phyloP scores from a whole-genome alignment of 2,888 invertebrate genomes.

The Sarcophaga rosellei region DNA sequence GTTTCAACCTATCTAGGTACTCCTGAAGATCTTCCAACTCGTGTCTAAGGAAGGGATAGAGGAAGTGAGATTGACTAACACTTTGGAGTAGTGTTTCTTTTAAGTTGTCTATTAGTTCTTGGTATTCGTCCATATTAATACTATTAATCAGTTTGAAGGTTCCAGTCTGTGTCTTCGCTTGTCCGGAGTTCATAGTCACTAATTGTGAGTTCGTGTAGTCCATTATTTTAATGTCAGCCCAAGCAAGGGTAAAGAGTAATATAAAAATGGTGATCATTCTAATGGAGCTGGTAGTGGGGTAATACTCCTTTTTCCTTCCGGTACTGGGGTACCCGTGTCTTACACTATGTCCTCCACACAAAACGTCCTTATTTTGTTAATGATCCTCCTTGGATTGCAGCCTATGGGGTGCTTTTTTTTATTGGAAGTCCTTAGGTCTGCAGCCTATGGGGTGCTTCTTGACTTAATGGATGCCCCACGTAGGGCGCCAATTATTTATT shows the following conservation, averaged over 20 bases:
- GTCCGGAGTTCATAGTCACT: conserved; percentile 33
- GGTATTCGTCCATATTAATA: conserved; percentile 11
- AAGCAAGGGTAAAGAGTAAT: not conserved
- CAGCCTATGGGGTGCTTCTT: conserved; percentile 14
- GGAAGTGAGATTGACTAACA: conserved; percentile 4
- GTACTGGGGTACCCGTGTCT: too few species aligned
- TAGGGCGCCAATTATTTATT: too few species aligned
- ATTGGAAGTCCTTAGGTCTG: not conserved
- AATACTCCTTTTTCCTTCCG: not conserved
- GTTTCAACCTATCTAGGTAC: conserved; percentile 4
- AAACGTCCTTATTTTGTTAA: too few species aligned
- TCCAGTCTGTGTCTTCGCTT: conserved; percentile 44
- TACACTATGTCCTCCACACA: too few species aligned
- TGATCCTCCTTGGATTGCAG: too few species aligned
- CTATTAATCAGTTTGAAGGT: conserved; percentile 53
- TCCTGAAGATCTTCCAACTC: conserved; percentile 3
- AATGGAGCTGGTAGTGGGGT: not conserved
- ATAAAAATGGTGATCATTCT: not conserved
- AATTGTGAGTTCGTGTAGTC: conserved; percentile 58
- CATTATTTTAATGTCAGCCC: conserved; percentile 56
- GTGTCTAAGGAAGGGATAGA: not conserved
- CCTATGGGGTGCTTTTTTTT: not conserved
- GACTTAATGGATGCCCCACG: not conserved
- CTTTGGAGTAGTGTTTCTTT: not conserved
- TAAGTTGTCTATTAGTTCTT: conserved; percentile 3